phyloP scores from a whole-genome alignment of 2,113 vertebrate genomes.

The Actenoides lindsayi region DNA sequence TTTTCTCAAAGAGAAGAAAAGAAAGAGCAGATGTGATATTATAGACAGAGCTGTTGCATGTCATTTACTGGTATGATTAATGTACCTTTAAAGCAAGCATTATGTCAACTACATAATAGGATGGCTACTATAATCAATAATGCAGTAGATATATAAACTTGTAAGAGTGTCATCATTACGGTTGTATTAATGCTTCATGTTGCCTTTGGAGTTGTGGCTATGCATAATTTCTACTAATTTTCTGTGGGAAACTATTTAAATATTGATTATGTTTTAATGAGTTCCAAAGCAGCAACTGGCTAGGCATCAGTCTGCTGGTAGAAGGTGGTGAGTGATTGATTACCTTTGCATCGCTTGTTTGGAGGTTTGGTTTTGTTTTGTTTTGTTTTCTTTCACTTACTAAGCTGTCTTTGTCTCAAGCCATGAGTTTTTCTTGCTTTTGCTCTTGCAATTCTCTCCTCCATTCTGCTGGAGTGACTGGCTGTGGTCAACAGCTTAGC shows the following conservation, averaged over 20 bases:
- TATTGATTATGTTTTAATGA: not conserved
- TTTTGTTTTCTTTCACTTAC: not conserved
- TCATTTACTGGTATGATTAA: not conserved
- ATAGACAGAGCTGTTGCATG: not conserved
- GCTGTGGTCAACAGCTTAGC: fast-evolving
- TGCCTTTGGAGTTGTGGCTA: not conserved
- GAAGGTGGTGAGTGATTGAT: not conserved
- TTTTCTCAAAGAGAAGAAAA: not conserved
- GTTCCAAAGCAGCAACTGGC: not conserved
- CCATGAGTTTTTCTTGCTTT: not conserved
- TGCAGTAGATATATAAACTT: not conserved
- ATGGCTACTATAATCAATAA: not conserved
- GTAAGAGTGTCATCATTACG: not conserved
- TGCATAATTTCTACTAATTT: not conserved
- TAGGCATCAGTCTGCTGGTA: not conserved
- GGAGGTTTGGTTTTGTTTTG: not conserved
- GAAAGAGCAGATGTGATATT: not conserved
- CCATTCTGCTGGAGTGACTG: not conserved
- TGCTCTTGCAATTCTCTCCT: not conserved
- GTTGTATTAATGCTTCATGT: not conserved
- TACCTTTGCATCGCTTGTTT: not conserved
- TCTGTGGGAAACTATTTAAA: slow-evolving; percentile 3
- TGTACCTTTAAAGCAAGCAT: not conserved
- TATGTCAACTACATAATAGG: not conserved
- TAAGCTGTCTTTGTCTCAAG: not conserved